Evolutionary conservation across 2,888 invertebrate genomes (phyloP).

Genomic region (Anagyrus pseudococci): DNA sequence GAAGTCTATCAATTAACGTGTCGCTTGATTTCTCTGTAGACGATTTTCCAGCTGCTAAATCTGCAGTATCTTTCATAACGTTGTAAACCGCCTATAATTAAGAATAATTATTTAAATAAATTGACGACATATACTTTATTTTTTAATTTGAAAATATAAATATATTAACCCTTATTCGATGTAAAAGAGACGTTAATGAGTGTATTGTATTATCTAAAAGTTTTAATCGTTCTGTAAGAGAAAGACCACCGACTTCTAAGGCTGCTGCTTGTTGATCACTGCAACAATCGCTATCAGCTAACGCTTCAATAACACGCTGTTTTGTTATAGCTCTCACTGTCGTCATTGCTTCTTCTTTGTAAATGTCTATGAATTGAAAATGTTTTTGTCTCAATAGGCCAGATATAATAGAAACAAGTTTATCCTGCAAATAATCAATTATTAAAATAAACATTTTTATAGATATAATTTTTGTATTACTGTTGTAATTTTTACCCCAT

Average conservation of each 20-base stretch:
- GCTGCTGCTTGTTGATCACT: conserved; percentile 66
- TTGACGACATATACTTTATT: neutral
- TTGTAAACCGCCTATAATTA: conserved; percentile 74
- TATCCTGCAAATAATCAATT: conserved; percentile 69
- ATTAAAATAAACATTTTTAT: neutral
- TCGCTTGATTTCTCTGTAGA: conserved; percentile 58
- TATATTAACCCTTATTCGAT: conserved; percentile 64
- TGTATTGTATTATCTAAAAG: conserved; percentile 65
- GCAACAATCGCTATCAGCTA: conserved; percentile 67
- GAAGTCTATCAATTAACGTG: conserved; percentile 72
- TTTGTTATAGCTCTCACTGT: conserved; percentile 89
- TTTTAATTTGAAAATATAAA: neutral
- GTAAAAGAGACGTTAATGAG: conserved; percentile 64
- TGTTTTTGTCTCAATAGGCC: conserved; percentile 88
- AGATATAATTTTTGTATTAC: neutral
- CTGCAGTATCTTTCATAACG: conserved; percentile 79
- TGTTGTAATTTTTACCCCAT: conserved; percentile 62
- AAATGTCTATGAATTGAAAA: conserved; percentile 85
- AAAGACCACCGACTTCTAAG: conserved; percentile 57
- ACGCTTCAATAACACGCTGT: conserved; percentile 83
- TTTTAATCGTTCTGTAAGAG: conserved; percentile 65
- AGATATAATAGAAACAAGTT: conserved; percentile 85
- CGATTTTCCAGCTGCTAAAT: conserved; percentile 67
- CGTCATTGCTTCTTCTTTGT: conserved; percentile 87
- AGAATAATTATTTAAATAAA: neutral